Percentiles rank a stretch among this genome's conserved stretches.
Evolutionary conservation across 2,888 invertebrate species (phyloP).

Genomic region (Acanthosepion esculentum): DNA sequence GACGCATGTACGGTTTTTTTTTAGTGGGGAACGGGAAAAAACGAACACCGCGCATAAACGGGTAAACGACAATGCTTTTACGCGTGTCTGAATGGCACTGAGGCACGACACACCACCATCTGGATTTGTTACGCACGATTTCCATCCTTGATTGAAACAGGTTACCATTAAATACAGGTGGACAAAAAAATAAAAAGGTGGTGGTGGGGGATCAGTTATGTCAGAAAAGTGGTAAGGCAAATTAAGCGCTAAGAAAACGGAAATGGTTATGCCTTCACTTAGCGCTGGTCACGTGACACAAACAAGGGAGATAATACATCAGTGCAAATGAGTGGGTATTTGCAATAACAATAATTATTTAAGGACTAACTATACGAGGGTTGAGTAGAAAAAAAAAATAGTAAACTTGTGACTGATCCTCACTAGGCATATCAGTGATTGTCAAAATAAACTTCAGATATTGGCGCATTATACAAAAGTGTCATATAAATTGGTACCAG

Average conservation of each 20-base stretch:
- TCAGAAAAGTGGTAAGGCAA: neutral
- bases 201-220: too few species aligned
- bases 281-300: neutral
- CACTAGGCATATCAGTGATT: too few species aligned
- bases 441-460: too few species aligned
- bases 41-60: constrained; percentile 40
- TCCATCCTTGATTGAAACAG: neutral
- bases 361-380: too few species aligned
- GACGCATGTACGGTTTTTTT: constrained; percentile 46
- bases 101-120: constrained; percentile 37
- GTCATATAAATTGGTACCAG: too few species aligned
- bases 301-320: constrained; percentile 8
- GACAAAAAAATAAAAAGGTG: neutral
- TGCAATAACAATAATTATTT: neutral
- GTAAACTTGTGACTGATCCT: too few species aligned
- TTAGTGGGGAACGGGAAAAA: constrained; percentile 46
- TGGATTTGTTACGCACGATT: neutral
- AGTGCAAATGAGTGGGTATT: neutral
- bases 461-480: too few species aligned
- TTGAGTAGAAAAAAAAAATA: too few species aligned
- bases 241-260: neutral
- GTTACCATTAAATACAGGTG: neutral
- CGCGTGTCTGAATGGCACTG: constrained; percentile 9
- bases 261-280: neutral
- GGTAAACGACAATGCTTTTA: constrained; percentile 23